A percentile compares a stretch with the other conserved stretches of the same genome.
phyloP scores from a whole-genome alignment of 2,888 invertebrate species.

The Rhamphomyia laevipes region DNA sequence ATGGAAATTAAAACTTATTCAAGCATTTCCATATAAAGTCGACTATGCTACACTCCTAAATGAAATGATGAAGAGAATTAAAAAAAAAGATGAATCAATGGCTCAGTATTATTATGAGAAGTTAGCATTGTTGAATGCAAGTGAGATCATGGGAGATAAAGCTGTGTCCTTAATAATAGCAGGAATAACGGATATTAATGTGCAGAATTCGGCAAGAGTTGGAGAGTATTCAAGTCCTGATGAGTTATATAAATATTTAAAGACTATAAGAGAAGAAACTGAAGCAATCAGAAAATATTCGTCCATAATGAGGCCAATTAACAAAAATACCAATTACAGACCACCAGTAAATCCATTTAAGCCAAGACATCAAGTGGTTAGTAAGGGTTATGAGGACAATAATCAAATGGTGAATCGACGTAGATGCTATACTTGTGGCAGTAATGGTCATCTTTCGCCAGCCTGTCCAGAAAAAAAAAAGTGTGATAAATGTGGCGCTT shows the following conservation, averaged over 20 bases:
- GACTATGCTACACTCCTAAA: constrained; percentile 5
- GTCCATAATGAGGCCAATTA: no score
- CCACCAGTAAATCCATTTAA: no score
- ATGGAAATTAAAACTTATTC: constrained; percentile 9
- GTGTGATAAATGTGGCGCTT: no score
- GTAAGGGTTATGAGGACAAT: no score
- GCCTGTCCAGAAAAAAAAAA: constrained; percentile 3
- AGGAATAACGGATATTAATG: constrained; percentile 6
- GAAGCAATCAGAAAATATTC: no score
- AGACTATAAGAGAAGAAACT: constrained; percentile 1
- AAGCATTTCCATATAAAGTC: constrained; percentile 8
- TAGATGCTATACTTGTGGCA: constrained; percentile 1
- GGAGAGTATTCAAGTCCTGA: constrained; percentile 7
- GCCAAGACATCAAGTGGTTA: not conserved
- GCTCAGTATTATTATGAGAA: constrained; percentile 9
- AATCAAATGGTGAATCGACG: constrained; percentile 2
- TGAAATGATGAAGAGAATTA: constrained; percentile 5
- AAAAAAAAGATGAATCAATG: constrained; percentile 5
- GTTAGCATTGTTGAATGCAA: constrained; percentile 5
- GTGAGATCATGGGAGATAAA: constrained; percentile 2
- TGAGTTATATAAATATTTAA: constrained; percentile 8
- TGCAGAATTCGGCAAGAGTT: constrained; percentile 8
- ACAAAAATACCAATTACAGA: no score
- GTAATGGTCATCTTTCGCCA: constrained; percentile 2
- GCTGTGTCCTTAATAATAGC: constrained; percentile 8